Percentiles rank a stretch among this genome's conserved stretches.
Evolutionary conservation across 2,888 invertebrate species (phyloP).

Genomic region (Encarsia formosa): DNA sequence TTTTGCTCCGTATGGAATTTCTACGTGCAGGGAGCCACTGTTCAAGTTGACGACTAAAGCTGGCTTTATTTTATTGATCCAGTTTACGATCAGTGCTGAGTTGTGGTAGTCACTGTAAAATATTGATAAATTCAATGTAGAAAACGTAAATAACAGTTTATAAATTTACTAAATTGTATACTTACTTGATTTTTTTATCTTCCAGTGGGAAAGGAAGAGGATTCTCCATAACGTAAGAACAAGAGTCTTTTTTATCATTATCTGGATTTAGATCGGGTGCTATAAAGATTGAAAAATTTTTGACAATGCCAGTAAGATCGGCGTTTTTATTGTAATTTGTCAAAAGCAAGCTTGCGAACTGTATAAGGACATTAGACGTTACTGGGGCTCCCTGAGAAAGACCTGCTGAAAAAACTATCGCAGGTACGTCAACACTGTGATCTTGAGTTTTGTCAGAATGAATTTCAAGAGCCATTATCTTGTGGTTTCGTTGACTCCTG

Average conservation of each 20-base stretch:
- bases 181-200: conserved; percentile 18
- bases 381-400: conserved; percentile 39
- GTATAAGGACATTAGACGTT: conserved; percentile 41
- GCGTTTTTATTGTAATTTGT: conserved; percentile 35
- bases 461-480: conserved; percentile 42
- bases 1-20: conserved; percentile 40
- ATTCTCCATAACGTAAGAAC: conserved; percentile 30
- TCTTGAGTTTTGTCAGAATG: conserved; percentile 31
- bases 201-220: conserved; percentile 35
- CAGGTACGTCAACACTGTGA: conserved; percentile 32
- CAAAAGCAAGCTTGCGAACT: conserved; percentile 41
- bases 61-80: conserved; percentile 42
- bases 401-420: conserved; percentile 43
- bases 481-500: conserved; percentile 30
- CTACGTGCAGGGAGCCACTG: conserved; percentile 44
- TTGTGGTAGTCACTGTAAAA: neutral
- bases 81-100: conserved; percentile 33
- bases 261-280: conserved; percentile 42
- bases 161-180: neutral
- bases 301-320: conserved; percentile 34
- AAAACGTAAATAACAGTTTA: neutral
- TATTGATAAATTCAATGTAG: neutral
- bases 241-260: conserved; percentile 30
- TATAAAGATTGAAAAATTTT: conserved; percentile 42
- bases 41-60: conserved; percentile 42